phyloP scores from a whole-genome alignment of 2,797 vertebrate genomes.

The Pampus argenteus region DNA sequence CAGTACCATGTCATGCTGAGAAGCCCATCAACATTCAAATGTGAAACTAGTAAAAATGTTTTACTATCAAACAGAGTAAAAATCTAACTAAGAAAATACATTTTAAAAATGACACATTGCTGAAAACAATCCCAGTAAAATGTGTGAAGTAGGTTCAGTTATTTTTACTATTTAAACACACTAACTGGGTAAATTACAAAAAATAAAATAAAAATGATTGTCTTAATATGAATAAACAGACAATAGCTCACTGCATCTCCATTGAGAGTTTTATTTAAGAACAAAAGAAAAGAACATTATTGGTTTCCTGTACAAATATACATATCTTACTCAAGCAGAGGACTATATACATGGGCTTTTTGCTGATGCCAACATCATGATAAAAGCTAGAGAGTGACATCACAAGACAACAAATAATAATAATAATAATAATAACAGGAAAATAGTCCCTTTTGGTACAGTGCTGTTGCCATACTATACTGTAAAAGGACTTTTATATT shows the following conservation, averaged over 20 bases:
- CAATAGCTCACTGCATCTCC: conserved; percentile 18
- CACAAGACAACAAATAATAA: too few species aligned
- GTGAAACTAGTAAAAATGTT: too few species aligned
- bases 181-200: neutral
- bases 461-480: conserved; percentile 24
- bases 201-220: neutral
- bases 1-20: neutral
- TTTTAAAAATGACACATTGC: neutral
- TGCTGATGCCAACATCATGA: conserved; percentile 42
- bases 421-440: too few species aligned
- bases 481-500: conserved; percentile 18
- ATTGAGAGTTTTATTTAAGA: conserved; percentile 76
- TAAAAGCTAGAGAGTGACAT: conserved; percentile 37
- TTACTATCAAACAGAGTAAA: too few species aligned
- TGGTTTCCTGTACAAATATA: conserved; percentile 77
- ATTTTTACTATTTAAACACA: neutral
- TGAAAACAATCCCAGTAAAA: neutral
- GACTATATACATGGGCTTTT: conserved; percentile 59
- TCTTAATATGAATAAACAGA: conserved; percentile 10
- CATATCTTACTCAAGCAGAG: conserved; percentile 59
- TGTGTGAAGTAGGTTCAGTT: neutral
- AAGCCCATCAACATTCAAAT: neutral
- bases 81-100: neutral
- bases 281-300: conserved; percentile 63
- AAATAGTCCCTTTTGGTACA: conserved; percentile 15